Conservation (phyloP, 2,797 vertebrate species). For the Hypotaenidia okinawae region DNA sequence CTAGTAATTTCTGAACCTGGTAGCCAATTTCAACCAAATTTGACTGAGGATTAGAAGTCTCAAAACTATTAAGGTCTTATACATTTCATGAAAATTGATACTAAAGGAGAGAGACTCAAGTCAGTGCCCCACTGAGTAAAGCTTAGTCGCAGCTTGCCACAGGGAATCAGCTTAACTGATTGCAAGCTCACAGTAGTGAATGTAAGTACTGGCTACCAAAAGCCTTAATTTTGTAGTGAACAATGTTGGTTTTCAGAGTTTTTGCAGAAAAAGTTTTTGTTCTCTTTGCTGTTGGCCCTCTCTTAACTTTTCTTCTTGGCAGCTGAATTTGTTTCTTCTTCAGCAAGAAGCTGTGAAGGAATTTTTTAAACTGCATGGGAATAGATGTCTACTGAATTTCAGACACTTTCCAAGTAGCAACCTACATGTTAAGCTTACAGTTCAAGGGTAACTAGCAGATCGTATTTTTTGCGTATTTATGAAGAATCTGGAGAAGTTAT, state of each 20-base stretch:
- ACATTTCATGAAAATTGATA: conserved; percentile 36
- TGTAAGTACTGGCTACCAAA: not conserved
- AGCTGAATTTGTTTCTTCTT: conserved; percentile 5
- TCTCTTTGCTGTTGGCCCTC: not conserved
- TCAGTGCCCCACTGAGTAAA: not conserved
- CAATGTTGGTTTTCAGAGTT: not conserved
- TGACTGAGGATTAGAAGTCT: conserved; percentile 60
- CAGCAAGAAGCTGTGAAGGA: not conserved
- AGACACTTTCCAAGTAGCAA: not conserved
- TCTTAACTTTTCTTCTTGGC: not conserved
- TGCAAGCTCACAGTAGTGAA: not conserved
- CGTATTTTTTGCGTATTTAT: not conserved
- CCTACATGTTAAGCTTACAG: not conserved
- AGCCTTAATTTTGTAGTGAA: not conserved
- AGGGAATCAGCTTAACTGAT: not conserved
- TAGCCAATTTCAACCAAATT: conserved; percentile 58
- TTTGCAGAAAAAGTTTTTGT: not conserved
- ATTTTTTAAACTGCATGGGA: not conserved
- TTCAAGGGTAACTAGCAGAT: not conserved
- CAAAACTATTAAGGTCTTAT: conserved; percentile 51
- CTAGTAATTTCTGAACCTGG: conserved; percentile 30
- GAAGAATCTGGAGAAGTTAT: not conserved
- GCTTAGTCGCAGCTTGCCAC: conserved; percentile 3
- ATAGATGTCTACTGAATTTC: not conserved
- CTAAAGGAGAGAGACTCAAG: conserved; percentile 9